These are phyloP conservation scores for Dendrolimus punctatus DNA, from an alignment of 1,140 invertebrate genomes.

Conservation along the genomic window DNA sequence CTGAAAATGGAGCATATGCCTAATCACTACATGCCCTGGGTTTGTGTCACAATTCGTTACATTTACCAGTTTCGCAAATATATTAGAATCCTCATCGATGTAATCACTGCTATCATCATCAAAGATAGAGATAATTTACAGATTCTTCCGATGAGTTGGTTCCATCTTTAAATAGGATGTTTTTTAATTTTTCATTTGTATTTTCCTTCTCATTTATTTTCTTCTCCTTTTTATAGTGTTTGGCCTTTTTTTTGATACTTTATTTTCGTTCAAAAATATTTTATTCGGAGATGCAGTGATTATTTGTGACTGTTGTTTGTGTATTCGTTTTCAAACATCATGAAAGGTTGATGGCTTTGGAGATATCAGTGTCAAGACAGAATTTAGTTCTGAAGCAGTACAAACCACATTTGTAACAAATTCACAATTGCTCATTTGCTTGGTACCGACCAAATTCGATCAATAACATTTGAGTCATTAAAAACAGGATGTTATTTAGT, in stretches of 20 bases:
- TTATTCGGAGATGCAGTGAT: background rate
- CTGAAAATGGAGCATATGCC: background rate
- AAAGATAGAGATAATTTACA: background rate
- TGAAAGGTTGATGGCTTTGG: background rate
- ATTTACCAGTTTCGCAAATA: constrained; percentile 3
- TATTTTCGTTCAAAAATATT: too few species aligned
- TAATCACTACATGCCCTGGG: background rate
- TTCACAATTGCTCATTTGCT: too few species aligned
- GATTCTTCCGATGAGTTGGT: constrained; percentile 1
- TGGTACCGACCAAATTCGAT: too few species aligned
- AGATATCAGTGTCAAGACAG: background rate
- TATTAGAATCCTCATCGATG: too few species aligned
- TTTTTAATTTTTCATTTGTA: background rate
- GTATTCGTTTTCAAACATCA: background rate
- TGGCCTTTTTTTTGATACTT: background rate
- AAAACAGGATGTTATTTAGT: too few species aligned
- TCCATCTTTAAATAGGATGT: background rate
- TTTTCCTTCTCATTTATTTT: background rate
- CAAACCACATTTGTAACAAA: too few species aligned
- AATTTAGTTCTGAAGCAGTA: background rate
- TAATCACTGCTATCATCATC: constrained; percentile 3
- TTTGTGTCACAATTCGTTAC: background rate
- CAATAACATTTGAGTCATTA: too few species aligned
- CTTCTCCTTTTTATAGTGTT: background rate
- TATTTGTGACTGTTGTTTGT: constrained; percentile 2